Base-by-base conservation (phyloP, 2,888 invertebrate species). In the Azorinus chamasolen region DNA sequence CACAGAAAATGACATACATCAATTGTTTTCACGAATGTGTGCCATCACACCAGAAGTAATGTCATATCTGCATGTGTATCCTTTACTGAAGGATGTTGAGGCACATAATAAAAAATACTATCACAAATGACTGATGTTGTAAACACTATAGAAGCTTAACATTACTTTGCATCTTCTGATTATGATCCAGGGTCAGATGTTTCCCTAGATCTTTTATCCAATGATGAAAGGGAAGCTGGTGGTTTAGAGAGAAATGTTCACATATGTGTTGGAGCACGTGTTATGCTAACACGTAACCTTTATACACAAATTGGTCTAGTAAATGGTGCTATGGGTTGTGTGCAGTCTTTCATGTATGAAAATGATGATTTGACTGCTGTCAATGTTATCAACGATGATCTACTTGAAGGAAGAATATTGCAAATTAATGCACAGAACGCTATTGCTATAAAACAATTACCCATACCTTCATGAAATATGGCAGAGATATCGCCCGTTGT, bases 151-250 rank as follows among this genome's bases (percentile, higher is more conserved):
- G 41, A 41, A 41, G 41, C 41, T 12, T 8, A 41, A 41, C 16
- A 41, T 16, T 41, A 41, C 16, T 41, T 41, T 41, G 41, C 41
- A 8, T 41, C 16, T 12, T 41, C 41, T 12, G 41, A 41, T 41
- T 41, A 41, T 41, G 41, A n/a, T n/a, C n/a, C n/a, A n/a, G n/a
- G n/a, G n/a, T n/a, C 41, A 41, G 41, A 41, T 41, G 41, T 41
- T 41, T 16, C 41, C 16, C 41, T 41, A 41, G 41, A 41, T 41
- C 41, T 41, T 41, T 12, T 41, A 41, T 16, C 41, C 16, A 16
- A 41, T 16, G 14, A 41, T 12, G 41, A 41, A 12, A 16, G 41
- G 41, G 41, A 41, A 41, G 41, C 41, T 41, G 41, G 41, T 41
- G 41, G 41, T 41, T 41, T 41, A 16, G 41, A 41, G 14, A 41